Base-by-base conservation (phyloP, 1,140 invertebrate genomes). In the Phymastichus coffea region DNA sequence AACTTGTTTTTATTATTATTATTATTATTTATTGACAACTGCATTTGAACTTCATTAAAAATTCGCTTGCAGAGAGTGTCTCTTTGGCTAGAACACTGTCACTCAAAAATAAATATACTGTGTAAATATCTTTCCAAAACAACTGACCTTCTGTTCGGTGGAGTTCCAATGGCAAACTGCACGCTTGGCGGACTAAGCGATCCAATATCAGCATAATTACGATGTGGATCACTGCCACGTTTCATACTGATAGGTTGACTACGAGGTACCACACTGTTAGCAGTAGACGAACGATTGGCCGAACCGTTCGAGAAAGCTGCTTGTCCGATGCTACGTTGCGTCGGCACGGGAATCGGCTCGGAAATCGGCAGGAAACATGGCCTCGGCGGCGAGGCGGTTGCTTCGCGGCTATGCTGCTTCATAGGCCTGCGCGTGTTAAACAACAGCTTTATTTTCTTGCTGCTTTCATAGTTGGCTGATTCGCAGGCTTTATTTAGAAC, bases 121-220 rank as follows among this genome's bases (percentile, higher is more conserved):
- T n/a, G n/a, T n/a, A n/a, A n/a, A n/a, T n/a, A n/a, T n/a, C n/a
- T n/a, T n/a, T n/a, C n/a, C n/a, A n/a, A n/a, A n/a, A n/a, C n/a
- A n/a, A 0, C 17, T 19, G 71, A 77, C 66, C 78, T 81, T 66
- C 86, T 84, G 35, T 84, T 84, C 7, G 93, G 93, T 28, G 93
- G 92, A 38, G 93, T 93, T n/a, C 92, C 92, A 77, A 95, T 91
- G 41, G 87, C 88, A 79, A 95, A 95, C 71, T 94, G 92, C 46
- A 93, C 92, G 66, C 90, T 87, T 47, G 94, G 93, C 59, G 94
- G 93, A 48, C 93, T 95, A 35, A 96, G 83, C 2, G 93, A 95
- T 63, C 89, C 91, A 58, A 95, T 90, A 80, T 93, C 89, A 33
- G 84, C 80, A 14, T 83, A 84, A 74, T 78, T 85, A 70, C 82